Conservation (phyloP, 2,888 invertebrate species). For the Mechanitis mazaeus region DNA sequence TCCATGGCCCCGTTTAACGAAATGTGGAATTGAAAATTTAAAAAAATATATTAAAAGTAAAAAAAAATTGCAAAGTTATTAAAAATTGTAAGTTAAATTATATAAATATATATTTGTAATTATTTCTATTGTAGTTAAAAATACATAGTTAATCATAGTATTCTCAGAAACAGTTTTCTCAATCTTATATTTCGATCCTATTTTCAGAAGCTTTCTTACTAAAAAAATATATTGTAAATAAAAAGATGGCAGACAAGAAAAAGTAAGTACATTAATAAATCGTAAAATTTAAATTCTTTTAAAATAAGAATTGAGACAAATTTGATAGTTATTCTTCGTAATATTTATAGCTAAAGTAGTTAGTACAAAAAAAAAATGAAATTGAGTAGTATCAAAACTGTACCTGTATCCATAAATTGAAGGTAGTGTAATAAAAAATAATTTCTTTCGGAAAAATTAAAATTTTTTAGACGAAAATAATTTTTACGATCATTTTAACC, state of each 20-base stretch:
- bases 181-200: neutral
- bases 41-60: constrained; percentile 37
- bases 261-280: constrained; percentile 37
- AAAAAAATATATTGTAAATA: constrained; percentile 32
- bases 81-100: constrained; percentile 12
- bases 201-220: neutral
- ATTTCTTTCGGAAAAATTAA: no score
- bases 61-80: constrained; percentile 33
- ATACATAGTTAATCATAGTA: no score
- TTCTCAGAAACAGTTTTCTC: constrained; percentile 2
- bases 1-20: constrained; percentile 35
- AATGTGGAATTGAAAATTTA: constrained; percentile 37
- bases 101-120: neutral
- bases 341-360: no score
- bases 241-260: constrained; percentile 37
- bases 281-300: no score
- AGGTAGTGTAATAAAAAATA: no score
- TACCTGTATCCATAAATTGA: no score
- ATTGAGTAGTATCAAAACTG: no score
- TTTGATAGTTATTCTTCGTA: no score
- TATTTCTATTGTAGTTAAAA: neutral
- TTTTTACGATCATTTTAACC: neutral
- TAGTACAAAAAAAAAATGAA: no score
- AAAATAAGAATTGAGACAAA: no score
- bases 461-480: no score